Percentiles rank a stretch among this genome's conserved stretches.
phyloP scores from a whole-genome alignment of 1,140 invertebrate genomes.

The Hetaerina americana region DNA sequence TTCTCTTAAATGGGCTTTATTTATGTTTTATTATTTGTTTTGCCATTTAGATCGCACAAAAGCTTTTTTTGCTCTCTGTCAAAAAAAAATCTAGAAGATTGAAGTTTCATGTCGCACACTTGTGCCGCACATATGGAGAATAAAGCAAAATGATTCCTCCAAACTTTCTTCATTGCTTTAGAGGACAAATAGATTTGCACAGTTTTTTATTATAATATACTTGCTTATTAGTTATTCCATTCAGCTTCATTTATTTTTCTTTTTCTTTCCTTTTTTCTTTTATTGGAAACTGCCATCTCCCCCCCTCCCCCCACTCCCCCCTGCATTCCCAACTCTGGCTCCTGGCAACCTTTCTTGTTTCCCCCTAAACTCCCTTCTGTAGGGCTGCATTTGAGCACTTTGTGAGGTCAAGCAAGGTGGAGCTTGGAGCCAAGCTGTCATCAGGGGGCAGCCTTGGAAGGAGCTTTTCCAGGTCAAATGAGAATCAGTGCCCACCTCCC shows the following conservation, averaged over 20 bases:
- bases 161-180: background rate
- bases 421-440: constrained; percentile 34
- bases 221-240: background rate
- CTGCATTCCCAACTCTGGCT: constrained; percentile 13
- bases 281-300: background rate
- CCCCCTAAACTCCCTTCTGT: constrained; percentile 26
- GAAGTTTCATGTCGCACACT: background rate
- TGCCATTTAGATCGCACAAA: background rate
- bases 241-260: background rate
- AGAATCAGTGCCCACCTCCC: background rate
- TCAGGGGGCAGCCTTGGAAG: constrained; percentile 35
- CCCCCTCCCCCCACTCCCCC: background rate
- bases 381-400: constrained; percentile 50
- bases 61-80: background rate
- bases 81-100: background rate
- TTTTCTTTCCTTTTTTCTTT: constrained; percentile 1
- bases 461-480: constrained; percentile 32
- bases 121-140: background rate
- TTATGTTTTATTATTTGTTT: background rate
- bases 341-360: constrained; percentile 19
- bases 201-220: background rate
- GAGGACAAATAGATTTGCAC: background rate
- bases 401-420: constrained; percentile 34
- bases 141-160: background rate
- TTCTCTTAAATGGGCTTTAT: background rate